Base-by-base conservation (phyloP, 2,113 vertebrate genomes). In the Nanorana parkeri region DNA sequence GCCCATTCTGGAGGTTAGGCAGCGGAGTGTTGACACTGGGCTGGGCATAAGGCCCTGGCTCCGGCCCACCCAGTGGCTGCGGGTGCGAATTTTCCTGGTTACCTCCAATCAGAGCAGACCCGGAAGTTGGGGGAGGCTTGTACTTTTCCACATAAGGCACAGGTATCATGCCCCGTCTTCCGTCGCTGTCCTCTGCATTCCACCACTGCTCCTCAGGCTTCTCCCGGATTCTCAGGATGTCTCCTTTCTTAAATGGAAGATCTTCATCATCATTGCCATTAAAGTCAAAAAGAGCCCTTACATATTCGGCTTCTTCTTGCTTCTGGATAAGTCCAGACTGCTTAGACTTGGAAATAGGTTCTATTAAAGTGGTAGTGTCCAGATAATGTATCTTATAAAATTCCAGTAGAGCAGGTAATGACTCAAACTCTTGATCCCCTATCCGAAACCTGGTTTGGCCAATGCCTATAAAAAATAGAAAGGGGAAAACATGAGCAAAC, bases 351-450 rank as follows among this genome's bases (percentile, higher is more conserved):
- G 95, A 94, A 88, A 99, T 95, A 8, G 98, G 98, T 76, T 99
- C 98, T 90, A 98, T 97, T 89, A 99, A 94, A 29, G 98, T 99
- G 88, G 98, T 99, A 94, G 98, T 99, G 93, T 99, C 97, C 94
- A 99, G 93, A 92, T 99, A 99, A 92, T 99, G 98, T 89, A 99
- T 99, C 92, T 99, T 99, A 90, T 99, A 99, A 93, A 99, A 99
- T 92, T 99, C 97, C 89, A 99, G 92, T 91, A 99, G 92, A 88
- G 96, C 94, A 41, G 96, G 95, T 85, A 99, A 94, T 60, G 96
- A 96, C 13, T 99, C 98, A 85, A 99, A 99, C 87, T 99, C 98
- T 91, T 99, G 98, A 92, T 99, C 98, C 36, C 98, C 98, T 81
- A 99, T 99, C 72, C 97, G 96, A 89, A 98, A 99, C 78, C 95